A percentile compares a stretch with the other conserved stretches of the same genome.
Conservation (phyloP, 2,888 invertebrate genomes). For the Tetropium fuscum region DNA sequence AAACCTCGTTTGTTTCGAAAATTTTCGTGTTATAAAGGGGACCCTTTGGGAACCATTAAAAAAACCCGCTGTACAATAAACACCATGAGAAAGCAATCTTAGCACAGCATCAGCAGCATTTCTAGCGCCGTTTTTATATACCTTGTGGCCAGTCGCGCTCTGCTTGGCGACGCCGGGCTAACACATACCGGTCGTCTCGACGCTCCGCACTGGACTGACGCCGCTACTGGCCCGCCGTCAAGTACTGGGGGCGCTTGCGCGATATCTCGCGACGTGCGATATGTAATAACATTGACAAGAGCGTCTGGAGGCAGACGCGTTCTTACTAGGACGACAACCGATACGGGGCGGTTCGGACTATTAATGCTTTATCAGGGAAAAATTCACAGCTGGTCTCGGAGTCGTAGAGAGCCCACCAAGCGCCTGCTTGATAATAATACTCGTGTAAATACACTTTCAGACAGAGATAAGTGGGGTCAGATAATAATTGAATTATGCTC, state of each 20-base stretch:
- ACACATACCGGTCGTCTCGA: constrained; percentile 60
- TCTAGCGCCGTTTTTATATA: constrained; percentile 18
- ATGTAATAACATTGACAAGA: constrained; percentile 52
- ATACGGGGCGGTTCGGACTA: constrained; percentile 44
- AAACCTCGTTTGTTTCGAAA: not conserved
- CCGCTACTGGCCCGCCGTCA: constrained; percentile 43
- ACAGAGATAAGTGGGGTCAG: not conserved
- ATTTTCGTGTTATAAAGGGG: not conserved
- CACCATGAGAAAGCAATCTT: constrained; percentile 30
- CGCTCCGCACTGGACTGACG: constrained; percentile 63
- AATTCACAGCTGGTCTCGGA: not conserved
- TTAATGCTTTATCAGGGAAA: constrained; percentile 19
- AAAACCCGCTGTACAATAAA: constrained; percentile 18
- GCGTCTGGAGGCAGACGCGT: constrained; percentile 46
- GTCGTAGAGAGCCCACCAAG: not conserved
- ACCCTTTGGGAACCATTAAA: constrained; percentile 8
- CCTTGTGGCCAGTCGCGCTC: constrained; percentile 54
- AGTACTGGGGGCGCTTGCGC: constrained; percentile 43
- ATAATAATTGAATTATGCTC: not conserved
- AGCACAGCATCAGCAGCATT: constrained; percentile 32
- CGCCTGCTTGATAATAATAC: not conserved
- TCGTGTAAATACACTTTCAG: not conserved
- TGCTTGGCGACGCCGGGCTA: constrained; percentile 51
- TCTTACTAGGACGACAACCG: constrained; percentile 41
- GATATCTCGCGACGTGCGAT: constrained; percentile 44